phyloP scores from a whole-genome alignment of 2,888 invertebrate species.

The Xestia xanthographa region DNA sequence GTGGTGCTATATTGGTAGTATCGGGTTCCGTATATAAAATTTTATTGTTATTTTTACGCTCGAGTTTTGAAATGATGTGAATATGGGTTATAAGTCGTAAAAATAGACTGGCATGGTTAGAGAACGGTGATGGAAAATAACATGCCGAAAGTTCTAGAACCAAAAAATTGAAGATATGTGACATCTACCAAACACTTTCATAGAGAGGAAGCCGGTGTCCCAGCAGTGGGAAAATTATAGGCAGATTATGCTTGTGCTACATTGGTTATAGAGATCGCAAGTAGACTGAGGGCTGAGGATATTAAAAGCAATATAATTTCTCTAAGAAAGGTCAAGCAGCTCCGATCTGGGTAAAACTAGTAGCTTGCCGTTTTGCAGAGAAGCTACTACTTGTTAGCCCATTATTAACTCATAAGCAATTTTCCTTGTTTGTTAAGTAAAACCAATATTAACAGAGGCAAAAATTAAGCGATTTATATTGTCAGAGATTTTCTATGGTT shows the following conservation, averaged over 20 bases:
- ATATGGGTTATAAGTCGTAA: slow-evolving; percentile 11
- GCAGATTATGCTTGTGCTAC: not conserved
- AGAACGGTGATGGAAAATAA: not conserved
- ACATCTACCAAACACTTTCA: not conserved
- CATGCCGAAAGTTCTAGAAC: not conserved
- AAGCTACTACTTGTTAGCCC: not conserved
- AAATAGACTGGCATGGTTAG: not conserved
- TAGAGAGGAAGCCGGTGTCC: not conserved
- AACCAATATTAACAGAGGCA: not conserved
- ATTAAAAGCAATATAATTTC: slow-evolving; percentile 18
- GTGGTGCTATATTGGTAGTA: slow-evolving; percentile 44
- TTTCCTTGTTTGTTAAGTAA: not conserved
- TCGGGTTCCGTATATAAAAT: slow-evolving; percentile 51
- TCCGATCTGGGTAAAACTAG: slow-evolving; percentile 19
- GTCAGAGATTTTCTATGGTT: not conserved
- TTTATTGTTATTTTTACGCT: slow-evolving; percentile 35
- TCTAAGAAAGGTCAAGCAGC: slow-evolving; percentile 17
- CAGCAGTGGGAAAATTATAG: not conserved
- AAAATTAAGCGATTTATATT: not conserved
- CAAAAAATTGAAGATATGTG: not conserved
- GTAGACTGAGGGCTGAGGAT: not conserved
- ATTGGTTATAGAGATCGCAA: not conserved
- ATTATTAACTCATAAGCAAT: not conserved
- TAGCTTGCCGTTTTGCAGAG: slow-evolving; percentile 11
- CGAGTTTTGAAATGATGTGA: slow-evolving; percentile 13